Conservation (phyloP, 2,797 vertebrate species). For the Syndactyla subalaris region DNA sequence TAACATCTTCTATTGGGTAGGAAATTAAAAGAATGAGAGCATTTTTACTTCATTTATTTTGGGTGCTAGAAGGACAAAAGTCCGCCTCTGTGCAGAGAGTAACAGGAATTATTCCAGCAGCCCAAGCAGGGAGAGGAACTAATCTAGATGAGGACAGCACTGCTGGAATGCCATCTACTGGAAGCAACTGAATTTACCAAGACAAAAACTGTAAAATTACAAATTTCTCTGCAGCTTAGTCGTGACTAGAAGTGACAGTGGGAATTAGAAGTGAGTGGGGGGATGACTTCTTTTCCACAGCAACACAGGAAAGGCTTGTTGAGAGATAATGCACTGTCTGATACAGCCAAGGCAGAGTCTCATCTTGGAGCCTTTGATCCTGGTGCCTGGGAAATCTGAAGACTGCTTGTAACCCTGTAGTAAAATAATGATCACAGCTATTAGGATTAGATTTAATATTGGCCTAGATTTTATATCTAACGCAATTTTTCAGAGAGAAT, state of each 20-base stretch:
- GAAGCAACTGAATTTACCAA: neutral
- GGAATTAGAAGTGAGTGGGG: neutral
- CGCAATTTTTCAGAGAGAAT: neutral
- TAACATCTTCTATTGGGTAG: neutral
- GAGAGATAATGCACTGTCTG: neutral
- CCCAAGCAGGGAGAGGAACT: neutral
- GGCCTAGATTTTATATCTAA: neutral
- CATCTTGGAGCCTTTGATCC: neutral
- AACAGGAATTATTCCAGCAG: neutral
- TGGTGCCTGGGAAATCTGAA: neutral
- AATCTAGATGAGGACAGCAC: neutral
- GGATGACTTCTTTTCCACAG: neutral
- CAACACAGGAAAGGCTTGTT: neutral
- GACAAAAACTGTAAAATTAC: neutral
- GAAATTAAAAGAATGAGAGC: neutral
- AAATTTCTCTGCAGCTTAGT: neutral
- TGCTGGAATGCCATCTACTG: slow-evolving; percentile 37
- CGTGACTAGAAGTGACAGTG: neutral
- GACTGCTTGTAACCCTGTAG: neutral
- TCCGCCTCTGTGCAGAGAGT: neutral
- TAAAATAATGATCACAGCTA: neutral
- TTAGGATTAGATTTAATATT: neutral
- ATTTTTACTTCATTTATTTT: neutral
- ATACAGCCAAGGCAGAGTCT: neutral
- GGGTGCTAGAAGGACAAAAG: neutral